phyloP scores from a whole-genome alignment of 2,113 vertebrate genomes.

The Bufo gargarizans region DNA sequence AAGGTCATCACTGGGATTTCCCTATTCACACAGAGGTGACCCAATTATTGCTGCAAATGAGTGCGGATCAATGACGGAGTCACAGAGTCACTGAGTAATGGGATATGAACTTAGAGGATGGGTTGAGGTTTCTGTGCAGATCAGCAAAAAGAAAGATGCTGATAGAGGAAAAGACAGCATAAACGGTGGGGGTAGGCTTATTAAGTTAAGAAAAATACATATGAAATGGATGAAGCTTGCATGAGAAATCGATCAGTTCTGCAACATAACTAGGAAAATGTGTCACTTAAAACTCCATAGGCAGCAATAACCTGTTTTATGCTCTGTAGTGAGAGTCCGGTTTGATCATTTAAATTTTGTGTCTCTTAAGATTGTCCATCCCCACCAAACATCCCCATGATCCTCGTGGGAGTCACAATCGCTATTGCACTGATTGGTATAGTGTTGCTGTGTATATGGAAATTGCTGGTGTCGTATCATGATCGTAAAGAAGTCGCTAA shows the following conservation, averaged over 20 bases:
- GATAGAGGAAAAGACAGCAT: neutral
- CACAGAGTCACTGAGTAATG: neutral
- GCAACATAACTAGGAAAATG: no score
- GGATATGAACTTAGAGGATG: neutral
- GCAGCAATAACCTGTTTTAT: neutral
- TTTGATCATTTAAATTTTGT: neutral
- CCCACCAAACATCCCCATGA: slow-evolving; percentile 86
- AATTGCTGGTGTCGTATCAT: slow-evolving; percentile 90
- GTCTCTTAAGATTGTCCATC: slow-evolving; percentile 83
- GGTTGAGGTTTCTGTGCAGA: neutral
- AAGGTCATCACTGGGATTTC: neutral
- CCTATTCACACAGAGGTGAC: neutral
- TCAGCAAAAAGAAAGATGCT: neutral
- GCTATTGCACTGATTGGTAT: slow-evolving; percentile 91
- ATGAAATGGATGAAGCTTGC: no score
- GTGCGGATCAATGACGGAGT: neutral
- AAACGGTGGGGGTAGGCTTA: no score
- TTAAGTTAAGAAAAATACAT: no score
- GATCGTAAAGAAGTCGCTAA: slow-evolving; percentile 96
- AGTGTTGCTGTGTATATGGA: slow-evolving; percentile 89
- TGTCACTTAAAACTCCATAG: neutral
- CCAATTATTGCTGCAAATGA: neutral
- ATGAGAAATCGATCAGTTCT: no score
- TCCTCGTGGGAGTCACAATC: slow-evolving; percentile 88
- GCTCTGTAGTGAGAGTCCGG: no score